Conservation (phyloP, 2,888 invertebrate genomes). For the Limnephilus marmoratus region DNA sequence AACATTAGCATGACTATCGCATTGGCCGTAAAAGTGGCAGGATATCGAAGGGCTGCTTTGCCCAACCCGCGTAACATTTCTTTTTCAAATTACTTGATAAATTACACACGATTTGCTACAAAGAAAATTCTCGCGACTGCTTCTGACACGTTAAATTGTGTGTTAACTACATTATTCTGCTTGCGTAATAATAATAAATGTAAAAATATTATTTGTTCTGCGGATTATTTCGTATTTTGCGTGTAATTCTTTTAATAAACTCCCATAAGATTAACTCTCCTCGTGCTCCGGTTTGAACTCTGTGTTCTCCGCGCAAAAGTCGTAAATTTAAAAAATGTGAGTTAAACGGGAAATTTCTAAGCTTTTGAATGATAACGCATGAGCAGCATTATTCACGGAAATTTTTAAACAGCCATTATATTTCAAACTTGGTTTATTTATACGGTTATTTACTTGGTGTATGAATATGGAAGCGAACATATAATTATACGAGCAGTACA, state of each 20-base stretch:
- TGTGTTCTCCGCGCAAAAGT: neutral
- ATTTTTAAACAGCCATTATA: neutral
- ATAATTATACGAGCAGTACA: neutral
- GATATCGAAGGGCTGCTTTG: neutral
- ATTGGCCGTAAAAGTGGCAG: neutral
- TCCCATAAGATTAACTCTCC: neutral
- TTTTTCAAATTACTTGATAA: conserved; percentile 1
- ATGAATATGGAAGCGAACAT: neutral
- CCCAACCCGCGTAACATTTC: neutral
- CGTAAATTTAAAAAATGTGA: neutral
- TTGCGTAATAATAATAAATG: neutral
- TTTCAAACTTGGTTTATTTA: neutral
- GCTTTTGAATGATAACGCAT: neutral
- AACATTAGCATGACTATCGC: conserved; percentile 16
- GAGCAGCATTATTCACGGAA: neutral
- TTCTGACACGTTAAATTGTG: neutral
- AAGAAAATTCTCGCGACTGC: neutral
- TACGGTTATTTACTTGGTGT: neutral
- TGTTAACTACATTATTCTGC: neutral
- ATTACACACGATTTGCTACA: neutral
- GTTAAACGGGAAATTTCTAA: neutral
- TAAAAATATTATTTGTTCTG: neutral
- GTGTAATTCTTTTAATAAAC: neutral
- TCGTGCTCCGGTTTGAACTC: neutral
- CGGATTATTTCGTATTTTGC: neutral